Conservation (phyloP, 1,140 invertebrate species). For the Lasaia peninsularis region DNA sequence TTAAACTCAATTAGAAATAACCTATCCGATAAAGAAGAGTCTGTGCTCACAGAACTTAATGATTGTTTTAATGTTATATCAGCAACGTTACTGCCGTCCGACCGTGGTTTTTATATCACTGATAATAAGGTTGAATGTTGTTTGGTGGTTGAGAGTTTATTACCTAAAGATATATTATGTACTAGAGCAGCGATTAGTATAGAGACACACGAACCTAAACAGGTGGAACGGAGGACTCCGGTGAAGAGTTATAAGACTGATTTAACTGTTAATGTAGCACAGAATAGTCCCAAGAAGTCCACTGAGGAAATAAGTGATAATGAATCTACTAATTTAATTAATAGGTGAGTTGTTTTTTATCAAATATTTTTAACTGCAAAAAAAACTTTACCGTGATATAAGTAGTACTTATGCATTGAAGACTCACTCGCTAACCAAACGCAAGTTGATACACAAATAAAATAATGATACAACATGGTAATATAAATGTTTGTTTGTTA, state of each 20-base stretch:
- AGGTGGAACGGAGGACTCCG: slow-evolving; percentile 49
- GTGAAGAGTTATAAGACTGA: slow-evolving; percentile 75
- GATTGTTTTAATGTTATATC: slow-evolving; percentile 72
- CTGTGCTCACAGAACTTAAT: slow-evolving; percentile 72
- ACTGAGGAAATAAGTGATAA: slow-evolving; percentile 34
- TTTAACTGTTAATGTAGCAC: slow-evolving; percentile 64
- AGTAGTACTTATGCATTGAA: no score
- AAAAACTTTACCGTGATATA: no score
- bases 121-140: slow-evolving; percentile 80
- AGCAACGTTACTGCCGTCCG: slow-evolving; percentile 61
- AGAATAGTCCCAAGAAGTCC: slow-evolving; percentile 46
- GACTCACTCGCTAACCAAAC: no score
- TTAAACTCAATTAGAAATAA: slow-evolving; percentile 80
- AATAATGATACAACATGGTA: no score
- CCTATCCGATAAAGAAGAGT: slow-evolving; percentile 60
- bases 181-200: slow-evolving; percentile 76
- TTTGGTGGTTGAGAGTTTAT: slow-evolving; percentile 73
- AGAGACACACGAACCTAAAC: slow-evolving; percentile 57
- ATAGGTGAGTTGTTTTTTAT: slow-evolving; percentile 48
- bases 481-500: no score
- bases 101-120: slow-evolving; percentile 73
- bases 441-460: no score
- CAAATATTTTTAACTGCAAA: background rate
- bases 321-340: slow-evolving; percentile 52
- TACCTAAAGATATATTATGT: slow-evolving; percentile 78